A percentile compares a stretch with the other conserved stretches of the same genome.
phyloP scores from a whole-genome alignment of 2,888 invertebrate genomes.

The Aspidapion aeneum region DNA sequence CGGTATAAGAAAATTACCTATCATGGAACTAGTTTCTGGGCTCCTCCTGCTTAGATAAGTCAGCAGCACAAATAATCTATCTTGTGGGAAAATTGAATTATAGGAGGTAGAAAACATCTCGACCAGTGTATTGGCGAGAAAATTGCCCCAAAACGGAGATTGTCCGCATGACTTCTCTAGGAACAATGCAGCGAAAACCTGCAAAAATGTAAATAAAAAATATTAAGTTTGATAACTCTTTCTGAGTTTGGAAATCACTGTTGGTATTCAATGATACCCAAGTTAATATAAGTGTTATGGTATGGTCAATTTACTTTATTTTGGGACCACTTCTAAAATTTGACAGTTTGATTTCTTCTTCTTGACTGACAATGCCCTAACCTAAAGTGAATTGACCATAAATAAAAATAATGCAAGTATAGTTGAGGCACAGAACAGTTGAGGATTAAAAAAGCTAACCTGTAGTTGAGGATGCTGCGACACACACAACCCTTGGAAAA shows the following conservation, averaged over 20 bases:
- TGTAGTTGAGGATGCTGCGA: conserved; percentile 72
- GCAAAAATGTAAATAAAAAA: too few relatives aligned
- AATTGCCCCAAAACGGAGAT: conserved; percentile 80
- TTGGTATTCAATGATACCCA: too few relatives aligned
- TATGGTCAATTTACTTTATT: too few relatives aligned
- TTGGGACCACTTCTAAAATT: too few relatives aligned
- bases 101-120: conserved; percentile 76
- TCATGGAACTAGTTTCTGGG: conserved; percentile 59
- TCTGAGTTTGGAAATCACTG: too few relatives aligned
- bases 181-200: conserved; percentile 74
- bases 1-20: conserved; percentile 35
- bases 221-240: too few relatives aligned
- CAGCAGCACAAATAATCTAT: conserved; percentile 82
- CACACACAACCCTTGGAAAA: conserved; percentile 72
- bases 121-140: conserved; percentile 78
- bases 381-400: too few relatives aligned
- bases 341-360: too few relatives aligned
- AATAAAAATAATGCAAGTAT: too few relatives aligned
- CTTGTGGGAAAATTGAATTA: conserved; percentile 77
- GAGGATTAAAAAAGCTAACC: too few relatives aligned
- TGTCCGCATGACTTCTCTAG: conserved; percentile 57
- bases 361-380: too few relatives aligned
- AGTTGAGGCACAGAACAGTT: background rate
- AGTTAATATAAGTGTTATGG: too few relatives aligned
- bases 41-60: conserved; percentile 85